These are phyloP conservation scores for Limnephilus rhombicus DNA, from an alignment of 2,888 invertebrate genomes.

Conservation along the genomic window DNA sequence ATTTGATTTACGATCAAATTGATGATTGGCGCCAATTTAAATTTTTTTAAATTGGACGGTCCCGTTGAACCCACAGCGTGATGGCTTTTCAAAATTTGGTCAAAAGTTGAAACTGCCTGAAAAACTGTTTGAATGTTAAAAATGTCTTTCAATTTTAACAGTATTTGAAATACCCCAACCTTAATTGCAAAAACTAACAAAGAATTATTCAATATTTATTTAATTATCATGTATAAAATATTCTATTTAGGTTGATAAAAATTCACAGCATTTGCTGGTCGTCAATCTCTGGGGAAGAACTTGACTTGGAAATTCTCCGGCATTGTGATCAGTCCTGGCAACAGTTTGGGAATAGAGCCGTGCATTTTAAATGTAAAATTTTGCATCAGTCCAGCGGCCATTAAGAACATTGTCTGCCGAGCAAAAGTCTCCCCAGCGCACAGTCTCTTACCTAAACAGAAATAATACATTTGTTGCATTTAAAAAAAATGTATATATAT, in stretches of 20 bases:
- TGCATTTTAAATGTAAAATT: conserved; percentile 79
- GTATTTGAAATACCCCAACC: no score
- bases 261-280: neutral
- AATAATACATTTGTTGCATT: neutral
- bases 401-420: conserved; percentile 81
- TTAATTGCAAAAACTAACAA: no score
- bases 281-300: conserved; percentile 71
- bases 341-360: conserved; percentile 70
- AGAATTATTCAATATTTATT: no score
- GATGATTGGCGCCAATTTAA: no score
- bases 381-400: conserved; percentile 80
- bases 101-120: no score
- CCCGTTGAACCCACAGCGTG: no score
- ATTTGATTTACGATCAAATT: no score
- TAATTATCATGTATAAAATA: neutral
- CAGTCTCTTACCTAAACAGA: conserved; percentile 78
- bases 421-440: conserved; percentile 86
- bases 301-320: conserved; percentile 80
- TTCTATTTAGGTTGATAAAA: neutral
- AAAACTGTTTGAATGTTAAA: no score
- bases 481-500: no score
- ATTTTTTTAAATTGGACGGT: no score
- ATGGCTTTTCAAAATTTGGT: no score
- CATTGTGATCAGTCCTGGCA: conserved; percentile 78
- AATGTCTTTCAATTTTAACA: no score